Percentiles rank a stretch among this genome's conserved stretches.
Conservation (phyloP, 2,113 vertebrate species). For the Aplodontia rufa region DNA sequence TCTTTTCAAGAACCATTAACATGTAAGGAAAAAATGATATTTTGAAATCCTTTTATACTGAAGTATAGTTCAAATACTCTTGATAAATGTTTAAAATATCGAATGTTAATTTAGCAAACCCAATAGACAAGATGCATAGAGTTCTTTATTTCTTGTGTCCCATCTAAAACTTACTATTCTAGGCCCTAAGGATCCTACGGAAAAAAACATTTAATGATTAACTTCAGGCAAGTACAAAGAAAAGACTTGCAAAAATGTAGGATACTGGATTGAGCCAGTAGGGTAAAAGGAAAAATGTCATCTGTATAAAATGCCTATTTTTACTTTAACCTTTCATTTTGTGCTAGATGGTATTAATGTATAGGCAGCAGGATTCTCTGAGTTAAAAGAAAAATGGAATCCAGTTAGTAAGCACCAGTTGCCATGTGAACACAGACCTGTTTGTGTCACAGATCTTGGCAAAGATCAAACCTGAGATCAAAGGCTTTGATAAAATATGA, state of each 20-base stretch:
- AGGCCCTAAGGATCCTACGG: background rate
- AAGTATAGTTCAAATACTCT: background rate
- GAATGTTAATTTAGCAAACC: background rate
- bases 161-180: background rate
- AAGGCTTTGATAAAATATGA: conserved; percentile 68
- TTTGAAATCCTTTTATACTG: background rate
- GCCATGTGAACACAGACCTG: conserved; percentile 20
- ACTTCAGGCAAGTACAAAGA: conserved; percentile 36
- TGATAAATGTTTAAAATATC: background rate
- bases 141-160: background rate
- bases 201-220: conserved; percentile 39
- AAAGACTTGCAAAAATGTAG: background rate
- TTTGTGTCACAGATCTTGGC: conserved; percentile 50
- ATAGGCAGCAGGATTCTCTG: background rate
- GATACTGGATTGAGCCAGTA: background rate
- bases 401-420: conserved; percentile 39
- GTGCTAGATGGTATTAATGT: conserved; percentile 25
- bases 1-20: conserved; percentile 2
- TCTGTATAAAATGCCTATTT: conserved; percentile 56
- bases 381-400: background rate
- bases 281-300: conserved; percentile 1
- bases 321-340: conserved; percentile 46
- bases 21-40: background rate
- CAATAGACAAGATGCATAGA: background rate
- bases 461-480: conserved; percentile 66